These are phyloP conservation scores for Pomatorhinus ruficollis DNA, from an alignment of 2,113 vertebrate genomes.

Conservation along the genomic window DNA sequence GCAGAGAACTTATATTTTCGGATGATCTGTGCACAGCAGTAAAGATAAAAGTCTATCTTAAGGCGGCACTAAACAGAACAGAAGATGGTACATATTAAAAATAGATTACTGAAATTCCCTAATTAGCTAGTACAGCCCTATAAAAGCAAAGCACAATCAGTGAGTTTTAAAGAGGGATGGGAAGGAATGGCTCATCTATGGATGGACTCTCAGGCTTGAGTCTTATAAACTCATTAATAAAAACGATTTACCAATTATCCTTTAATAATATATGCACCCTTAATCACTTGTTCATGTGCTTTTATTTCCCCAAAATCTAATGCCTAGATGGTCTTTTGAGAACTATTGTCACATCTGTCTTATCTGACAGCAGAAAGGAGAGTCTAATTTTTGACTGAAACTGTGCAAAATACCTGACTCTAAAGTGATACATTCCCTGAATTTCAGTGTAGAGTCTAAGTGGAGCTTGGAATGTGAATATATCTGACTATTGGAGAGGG, in stretches of 20 bases:
- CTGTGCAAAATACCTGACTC: not conserved
- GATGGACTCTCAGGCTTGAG: slow-evolving; percentile 54
- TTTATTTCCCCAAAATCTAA: not conserved
- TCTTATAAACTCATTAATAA: slow-evolving; percentile 19
- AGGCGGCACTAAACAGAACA: slow-evolving; percentile 80
- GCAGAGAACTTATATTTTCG: slow-evolving; percentile 77
- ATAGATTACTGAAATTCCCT: slow-evolving; percentile 78
- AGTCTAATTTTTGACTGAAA: not conserved
- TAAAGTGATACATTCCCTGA: not conserved
- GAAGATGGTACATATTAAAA: slow-evolving; percentile 80
- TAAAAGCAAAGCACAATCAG: slow-evolving; percentile 65
- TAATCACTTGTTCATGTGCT: not conserved
- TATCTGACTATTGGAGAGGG: not conserved
- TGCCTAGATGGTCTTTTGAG: not conserved
- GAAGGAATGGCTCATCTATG: slow-evolving; percentile 53
- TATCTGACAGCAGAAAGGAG: not conserved
- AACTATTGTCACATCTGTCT: not conserved
- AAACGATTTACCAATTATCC: not conserved
- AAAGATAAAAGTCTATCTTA: slow-evolving; percentile 84
- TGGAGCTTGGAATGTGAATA: not conserved
- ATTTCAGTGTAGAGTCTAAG: not conserved
- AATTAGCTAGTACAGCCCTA: slow-evolving; percentile 73
- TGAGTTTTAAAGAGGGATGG: slow-evolving; percentile 60
- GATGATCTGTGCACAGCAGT: slow-evolving; percentile 79
- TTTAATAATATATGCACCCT: slow-evolving; percentile 15